phyloP scores from a whole-genome alignment of 2,888 invertebrate species.

The Scaptomyza flava region DNA sequence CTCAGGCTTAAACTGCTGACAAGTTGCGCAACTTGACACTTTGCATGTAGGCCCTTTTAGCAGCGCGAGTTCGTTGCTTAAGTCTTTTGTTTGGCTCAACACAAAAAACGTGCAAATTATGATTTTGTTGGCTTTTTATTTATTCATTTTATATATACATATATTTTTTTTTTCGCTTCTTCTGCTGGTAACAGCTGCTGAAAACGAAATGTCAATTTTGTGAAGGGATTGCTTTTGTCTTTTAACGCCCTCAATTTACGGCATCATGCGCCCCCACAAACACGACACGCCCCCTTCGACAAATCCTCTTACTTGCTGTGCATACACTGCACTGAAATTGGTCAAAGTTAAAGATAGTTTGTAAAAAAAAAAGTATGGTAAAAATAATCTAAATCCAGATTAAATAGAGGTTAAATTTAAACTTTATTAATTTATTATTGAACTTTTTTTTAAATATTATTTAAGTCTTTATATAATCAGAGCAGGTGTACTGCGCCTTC shows the following conservation, averaged over 20 bases:
- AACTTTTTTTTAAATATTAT: no score
- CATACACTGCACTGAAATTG: background rate
- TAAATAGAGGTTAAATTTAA: no score
- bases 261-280: constrained; percentile 49
- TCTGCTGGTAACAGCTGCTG: constrained; percentile 46
- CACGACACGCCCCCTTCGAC: constrained; percentile 32
- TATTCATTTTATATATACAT: background rate
- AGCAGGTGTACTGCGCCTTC: no score
- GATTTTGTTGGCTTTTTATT: constrained; percentile 47
- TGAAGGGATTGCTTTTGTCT: constrained; percentile 74
- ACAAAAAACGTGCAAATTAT: constrained; percentile 80
- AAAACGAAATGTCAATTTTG: constrained; percentile 77
- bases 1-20: constrained; percentile 51
- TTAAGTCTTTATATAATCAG: no score
- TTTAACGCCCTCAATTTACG: constrained; percentile 68
- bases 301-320: constrained; percentile 13
- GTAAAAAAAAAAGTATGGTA: no score
- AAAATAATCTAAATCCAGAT: no score
- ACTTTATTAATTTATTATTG: no score
- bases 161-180: background rate
- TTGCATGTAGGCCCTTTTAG: constrained; percentile 72
- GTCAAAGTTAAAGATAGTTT: no score
- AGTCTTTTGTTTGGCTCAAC: constrained; percentile 76
- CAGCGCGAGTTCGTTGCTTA: constrained; percentile 74
- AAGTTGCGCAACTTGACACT: constrained; percentile 81